phyloP scores from a whole-genome alignment of 2,113 vertebrate genomes.

The Anoura caudifer region DNA sequence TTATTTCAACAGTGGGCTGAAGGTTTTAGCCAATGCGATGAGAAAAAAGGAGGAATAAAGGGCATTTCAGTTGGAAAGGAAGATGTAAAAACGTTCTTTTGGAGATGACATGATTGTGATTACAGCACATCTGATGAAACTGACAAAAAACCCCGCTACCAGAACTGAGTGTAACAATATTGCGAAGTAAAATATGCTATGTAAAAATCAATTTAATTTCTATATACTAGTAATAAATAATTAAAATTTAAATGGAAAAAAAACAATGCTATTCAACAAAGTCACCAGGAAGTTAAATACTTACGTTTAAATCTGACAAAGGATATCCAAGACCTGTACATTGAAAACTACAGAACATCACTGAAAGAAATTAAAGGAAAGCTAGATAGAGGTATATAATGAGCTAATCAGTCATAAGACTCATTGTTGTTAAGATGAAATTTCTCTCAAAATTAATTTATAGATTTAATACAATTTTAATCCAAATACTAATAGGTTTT shows the following conservation, averaged over 20 bases:
- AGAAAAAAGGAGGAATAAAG: not conserved
- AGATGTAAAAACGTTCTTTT: not conserved
- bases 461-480: not conserved
- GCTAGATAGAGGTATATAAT: not conserved
- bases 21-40: not conserved
- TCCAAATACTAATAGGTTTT: not conserved
- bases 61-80: not conserved
- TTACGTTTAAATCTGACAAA: not conserved
- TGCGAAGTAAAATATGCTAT: not conserved
- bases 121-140: not conserved
- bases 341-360: not conserved
- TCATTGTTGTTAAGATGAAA: not conserved
- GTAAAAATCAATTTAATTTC: not conserved
- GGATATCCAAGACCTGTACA: not conserved
- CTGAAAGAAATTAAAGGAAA: not conserved
- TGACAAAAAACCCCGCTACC: not conserved
- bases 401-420: not conserved
- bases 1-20: not conserved
- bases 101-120: not conserved
- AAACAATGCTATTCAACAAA: not conserved
- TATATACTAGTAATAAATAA: not conserved
- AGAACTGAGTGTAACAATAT: not conserved
- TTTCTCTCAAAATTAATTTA: conserved; percentile 24
- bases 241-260: conserved; percentile 15
- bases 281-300: not conserved